phyloP scores from a whole-genome alignment of 2,113 vertebrate species.

The Lucifuga dentata region DNA sequence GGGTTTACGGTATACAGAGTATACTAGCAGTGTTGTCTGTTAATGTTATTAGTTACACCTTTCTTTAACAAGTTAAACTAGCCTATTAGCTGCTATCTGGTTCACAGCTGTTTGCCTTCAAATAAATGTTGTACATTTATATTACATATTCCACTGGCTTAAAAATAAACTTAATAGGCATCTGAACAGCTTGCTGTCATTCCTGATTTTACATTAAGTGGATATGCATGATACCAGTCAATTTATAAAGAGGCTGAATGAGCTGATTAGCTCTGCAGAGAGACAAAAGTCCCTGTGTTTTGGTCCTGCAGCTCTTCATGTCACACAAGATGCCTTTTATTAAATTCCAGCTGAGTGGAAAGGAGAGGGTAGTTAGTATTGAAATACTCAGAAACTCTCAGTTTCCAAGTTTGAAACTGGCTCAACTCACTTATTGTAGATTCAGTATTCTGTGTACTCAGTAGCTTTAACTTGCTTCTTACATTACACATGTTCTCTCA shows the following conservation, averaged over 20 bases:
- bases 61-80: no score
- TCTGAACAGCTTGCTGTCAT: background rate
- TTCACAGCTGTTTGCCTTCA: no score
- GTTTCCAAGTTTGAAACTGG: no score
- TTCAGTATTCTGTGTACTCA: no score
- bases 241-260: constrained; percentile 2
- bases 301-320: background rate
- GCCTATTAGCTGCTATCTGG: no score
- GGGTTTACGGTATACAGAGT: no score
- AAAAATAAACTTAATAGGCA: background rate
- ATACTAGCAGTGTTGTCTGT: no score
- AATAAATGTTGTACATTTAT: no score
- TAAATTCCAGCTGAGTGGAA: background rate
- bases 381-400: background rate
- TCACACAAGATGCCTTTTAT: background rate
- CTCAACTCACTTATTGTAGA: no score
- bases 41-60: no score
- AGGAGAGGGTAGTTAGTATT: background rate
- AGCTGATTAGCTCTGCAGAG: background rate
- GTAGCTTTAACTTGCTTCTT: no score
- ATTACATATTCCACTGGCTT: no score
- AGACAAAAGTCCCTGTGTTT: constrained; percentile 58
- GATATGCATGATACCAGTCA: constrained; percentile 39
- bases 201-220: constrained; percentile 45
- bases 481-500: background rate